Base-by-base conservation (phyloP, 1,140 invertebrate species). In the Pinna nobilis region DNA sequence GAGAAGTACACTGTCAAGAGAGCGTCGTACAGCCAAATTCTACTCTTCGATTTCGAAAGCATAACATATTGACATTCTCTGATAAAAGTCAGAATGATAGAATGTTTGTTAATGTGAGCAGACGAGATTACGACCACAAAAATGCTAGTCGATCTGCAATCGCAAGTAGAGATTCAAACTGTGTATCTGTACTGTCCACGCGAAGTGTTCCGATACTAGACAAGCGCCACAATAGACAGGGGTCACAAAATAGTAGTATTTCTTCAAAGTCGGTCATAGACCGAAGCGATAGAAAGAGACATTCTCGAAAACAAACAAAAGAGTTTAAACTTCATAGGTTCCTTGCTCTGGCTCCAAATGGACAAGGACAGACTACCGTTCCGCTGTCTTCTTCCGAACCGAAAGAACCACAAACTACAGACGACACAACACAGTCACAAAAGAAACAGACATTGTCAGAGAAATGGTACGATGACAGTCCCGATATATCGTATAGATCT, bases 291-390 rank as follows among this genome's bases (percentile, higher is more conserved):
- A 50, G 41, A 57, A 65, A 68, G 6, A 68, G 47, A 28, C 55
- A 57, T 20, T 55, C 49, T 30, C 39, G 37, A 2, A 78, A 61
- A 70, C 39, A 35, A 30, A n/a, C 41, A 37, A 78, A 76, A 51
- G 76, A 78, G 41, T 81, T 81, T 60, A 78, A 77, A 66, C 49
- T 81, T n/a, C 70, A 78, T 32, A 51, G 79, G 30, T 81, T 81
- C 53, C 41, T 81, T 0, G 74, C 79, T 0, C 39, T 81, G n/a
- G 76, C 76, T 18, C 74, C 76, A 25, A 74, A 79, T 28, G 77
- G 59, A 15, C 41, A 63, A 51, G 69, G 69, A 44, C 69, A 71
- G 20, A 71, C 60, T 25, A 53, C 59, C 18, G 49, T 51, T 41
- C 69, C 69, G 9, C 28, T 63, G n/a, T 44, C 41, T 20, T 49